Base-by-base conservation (phyloP, 2,888 invertebrate genomes). In the Cosmorhoe ocellata region DNA sequence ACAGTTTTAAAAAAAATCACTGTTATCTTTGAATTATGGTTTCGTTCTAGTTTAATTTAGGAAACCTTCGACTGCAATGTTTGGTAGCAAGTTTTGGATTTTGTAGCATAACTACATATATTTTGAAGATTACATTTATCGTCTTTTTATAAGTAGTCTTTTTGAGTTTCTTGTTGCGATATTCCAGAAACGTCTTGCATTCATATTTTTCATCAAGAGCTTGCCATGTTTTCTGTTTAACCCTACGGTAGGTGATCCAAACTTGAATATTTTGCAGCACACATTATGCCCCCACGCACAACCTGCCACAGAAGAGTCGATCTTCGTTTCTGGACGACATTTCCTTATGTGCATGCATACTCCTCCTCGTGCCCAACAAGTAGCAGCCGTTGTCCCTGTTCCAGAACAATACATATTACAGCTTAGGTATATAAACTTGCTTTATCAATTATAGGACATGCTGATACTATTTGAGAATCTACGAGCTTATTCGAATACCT, bases 331-430 rank as follows among this genome's bases (percentile, higher is more conserved):
- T 0, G 59, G 66, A 7, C 24, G 66, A 8, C 24, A 24, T 6
- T 66, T 31, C n/a, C 61, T 60, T 14, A 79, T 51, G 9, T 69
- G 61, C 3, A 79, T 59, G 49, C 81, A 84, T 1, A 73, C 37
- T 0, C 82, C 84, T 0, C 81, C 81, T 0, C 81, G 76, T 0
- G 72, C 76, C 83, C 82, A 82, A 58, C 83, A 84, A 0, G 82
- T 79, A 2, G 73, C 33, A 1, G 3, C n/a, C 5, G 65, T 27
- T 0, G 69, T 56, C 2, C 80, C 80, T 81, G 63, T 40, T 37
- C 41, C 36, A 48, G 31, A 22, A 27, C 30, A 10, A 27, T n/a
- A 9, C 2, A 32, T 7, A 31, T 36, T 33, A 26, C n/a, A 30
- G 30, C 1, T 11, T 30, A 30, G 4, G 4, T 18, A n/a, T n/a